Conservation (phyloP, 35 echinoderm and acorn worm species). For the Hemicentrotus pulcherrimus region DNA sequence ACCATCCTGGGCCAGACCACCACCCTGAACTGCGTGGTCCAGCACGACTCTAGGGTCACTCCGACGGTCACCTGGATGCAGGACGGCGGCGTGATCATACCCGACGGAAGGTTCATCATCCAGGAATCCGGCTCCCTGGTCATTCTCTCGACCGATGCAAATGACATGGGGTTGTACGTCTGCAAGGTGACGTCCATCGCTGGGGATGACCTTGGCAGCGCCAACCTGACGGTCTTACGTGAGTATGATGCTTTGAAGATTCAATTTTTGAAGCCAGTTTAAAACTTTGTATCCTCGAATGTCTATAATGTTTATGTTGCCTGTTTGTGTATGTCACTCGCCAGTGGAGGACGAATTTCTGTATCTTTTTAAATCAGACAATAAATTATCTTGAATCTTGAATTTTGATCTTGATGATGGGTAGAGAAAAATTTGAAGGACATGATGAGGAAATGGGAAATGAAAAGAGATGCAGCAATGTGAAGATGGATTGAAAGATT, state of each 20-base stretch:
- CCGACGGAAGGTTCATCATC: constrained; percentile 25
- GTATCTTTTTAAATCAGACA: too few species aligned
- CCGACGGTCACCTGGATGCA: constrained; percentile 70
- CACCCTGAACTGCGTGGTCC: constrained; percentile 64
- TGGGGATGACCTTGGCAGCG: constrained; percentile 68
- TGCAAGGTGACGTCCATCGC: constrained; percentile 85
- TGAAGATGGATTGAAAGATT: too few species aligned
- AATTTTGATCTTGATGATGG: too few species aligned
- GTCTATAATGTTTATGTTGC: too few species aligned
- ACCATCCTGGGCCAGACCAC: constrained; percentile 55
- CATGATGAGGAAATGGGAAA: too few species aligned
- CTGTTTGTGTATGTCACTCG: too few species aligned
- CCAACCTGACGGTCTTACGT: constrained; percentile 71
- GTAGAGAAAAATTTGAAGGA: too few species aligned
- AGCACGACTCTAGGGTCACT: constrained; percentile 58
- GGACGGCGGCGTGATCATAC: constrained; percentile 50
- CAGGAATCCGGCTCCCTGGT: constrained; percentile 64
- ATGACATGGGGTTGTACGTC: constrained; percentile 70
- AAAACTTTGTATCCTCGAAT: too few species aligned
- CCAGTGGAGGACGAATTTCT: too few species aligned
- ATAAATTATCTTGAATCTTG: too few species aligned
- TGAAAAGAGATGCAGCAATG: too few species aligned
- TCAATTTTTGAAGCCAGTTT: too few species aligned
- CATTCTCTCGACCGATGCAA: constrained; percentile 48
- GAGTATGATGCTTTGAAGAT: constrained; percentile 13